Conservation (phyloP, 2,888 invertebrate genomes). For the Caenorhabditis sp. region DNA sequence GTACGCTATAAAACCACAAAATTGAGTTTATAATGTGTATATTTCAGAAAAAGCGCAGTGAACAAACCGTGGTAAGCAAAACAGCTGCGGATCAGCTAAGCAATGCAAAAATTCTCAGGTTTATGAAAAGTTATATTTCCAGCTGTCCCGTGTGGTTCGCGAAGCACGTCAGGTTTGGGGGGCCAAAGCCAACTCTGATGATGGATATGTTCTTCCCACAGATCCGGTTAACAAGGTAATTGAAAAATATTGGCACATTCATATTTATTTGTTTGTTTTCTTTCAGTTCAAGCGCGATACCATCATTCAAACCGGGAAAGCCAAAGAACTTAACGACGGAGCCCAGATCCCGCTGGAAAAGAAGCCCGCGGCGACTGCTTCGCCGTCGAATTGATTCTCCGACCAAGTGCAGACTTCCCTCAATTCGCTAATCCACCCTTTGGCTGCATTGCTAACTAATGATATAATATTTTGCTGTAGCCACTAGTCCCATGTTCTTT, state of each 20-base stretch:
- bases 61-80: not conserved
- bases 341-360: constrained; percentile 40
- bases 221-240: not conserved
- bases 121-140: not conserved
- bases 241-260: no score
- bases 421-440: not conserved
- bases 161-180: not conserved
- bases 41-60: constrained; percentile 14
- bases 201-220: constrained; percentile 20
- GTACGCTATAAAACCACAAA: not conserved
- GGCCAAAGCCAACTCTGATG: not conserved
- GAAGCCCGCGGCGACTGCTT: constrained; percentile 18
- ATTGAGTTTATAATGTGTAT: not conserved
- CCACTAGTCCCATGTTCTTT: not conserved
- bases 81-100: no score
- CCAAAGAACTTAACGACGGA: constrained; percentile 53
- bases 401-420: not conserved
- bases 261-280: not conserved
- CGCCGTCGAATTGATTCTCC: constrained; percentile 2
- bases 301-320: constrained; percentile 7
- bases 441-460: not conserved
- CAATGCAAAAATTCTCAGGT: not conserved
- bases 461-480: not conserved
- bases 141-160: not conserved
- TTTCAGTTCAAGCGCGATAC: constrained; percentile 38